Conservation (phyloP, 2,113 vertebrate genomes). For the Nestor notabilis region DNA sequence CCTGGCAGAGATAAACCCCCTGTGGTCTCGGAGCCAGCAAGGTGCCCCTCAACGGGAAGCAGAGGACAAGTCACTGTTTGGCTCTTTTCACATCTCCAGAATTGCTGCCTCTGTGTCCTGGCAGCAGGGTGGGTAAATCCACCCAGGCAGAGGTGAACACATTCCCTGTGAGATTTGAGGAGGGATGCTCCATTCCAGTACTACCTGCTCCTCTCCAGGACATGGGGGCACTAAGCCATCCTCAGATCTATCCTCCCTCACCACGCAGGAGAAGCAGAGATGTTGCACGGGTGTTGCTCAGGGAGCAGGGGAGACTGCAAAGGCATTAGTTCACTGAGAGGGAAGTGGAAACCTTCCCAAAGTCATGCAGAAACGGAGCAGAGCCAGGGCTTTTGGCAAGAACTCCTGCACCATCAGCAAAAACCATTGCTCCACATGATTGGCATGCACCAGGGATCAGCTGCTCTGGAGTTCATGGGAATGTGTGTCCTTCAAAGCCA, state of each 20-base stretch:
- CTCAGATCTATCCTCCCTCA: background rate
- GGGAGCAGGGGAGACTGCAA: background rate
- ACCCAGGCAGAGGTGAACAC: background rate
- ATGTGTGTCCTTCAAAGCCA: background rate
- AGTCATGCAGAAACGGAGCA: background rate
- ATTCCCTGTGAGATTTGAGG: fast-evolving
- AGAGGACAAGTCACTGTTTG: background rate
- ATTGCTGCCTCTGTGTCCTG: background rate
- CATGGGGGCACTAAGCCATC: fast-evolving
- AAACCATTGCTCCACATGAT: background rate
- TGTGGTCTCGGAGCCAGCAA: background rate
- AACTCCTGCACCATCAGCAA: background rate
- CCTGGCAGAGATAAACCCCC: background rate
- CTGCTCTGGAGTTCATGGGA: background rate
- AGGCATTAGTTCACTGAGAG: background rate
- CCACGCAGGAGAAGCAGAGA: background rate
- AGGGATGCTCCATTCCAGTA: background rate
- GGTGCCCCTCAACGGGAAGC: background rate
- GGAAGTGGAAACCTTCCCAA: background rate
- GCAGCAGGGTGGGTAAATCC: background rate
- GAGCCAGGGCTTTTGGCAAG: constrained; percentile 26
- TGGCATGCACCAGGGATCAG: constrained; percentile 14
- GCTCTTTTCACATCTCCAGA: background rate
- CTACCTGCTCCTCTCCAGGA: background rate
- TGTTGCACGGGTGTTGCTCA: background rate